Evolutionary conservation across 2,113 vertebrate species (phyloP).

Genomic region (Melanerpes aurifrons): DNA sequence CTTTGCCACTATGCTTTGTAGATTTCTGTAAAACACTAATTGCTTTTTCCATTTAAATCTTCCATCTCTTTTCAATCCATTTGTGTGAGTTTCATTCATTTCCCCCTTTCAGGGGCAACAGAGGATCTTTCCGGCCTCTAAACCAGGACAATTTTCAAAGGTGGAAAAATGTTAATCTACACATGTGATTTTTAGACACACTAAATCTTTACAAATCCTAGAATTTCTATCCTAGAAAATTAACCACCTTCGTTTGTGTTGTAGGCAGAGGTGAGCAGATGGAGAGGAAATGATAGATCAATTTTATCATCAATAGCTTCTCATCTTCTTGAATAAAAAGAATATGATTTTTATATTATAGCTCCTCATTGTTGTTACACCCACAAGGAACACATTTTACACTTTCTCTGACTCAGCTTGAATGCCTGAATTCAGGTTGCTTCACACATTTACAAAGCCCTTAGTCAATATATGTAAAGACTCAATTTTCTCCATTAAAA

Average conservation of each 20-base stretch:
- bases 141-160: neutral
- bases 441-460: neutral
- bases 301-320: neutral
- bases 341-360: neutral
- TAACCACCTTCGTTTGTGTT: neutral
- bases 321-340: neutral
- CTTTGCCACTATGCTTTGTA: too few relatives aligned
- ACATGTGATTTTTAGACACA: neutral
- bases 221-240: neutral
- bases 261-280: neutral
- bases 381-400: neutral
- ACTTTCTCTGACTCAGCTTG: neutral
- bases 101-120: too few relatives aligned
- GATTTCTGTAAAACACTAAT: too few relatives aligned
- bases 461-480: neutral
- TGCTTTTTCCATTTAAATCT: too few relatives aligned
- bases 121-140: too few relatives aligned
- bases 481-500: neutral
- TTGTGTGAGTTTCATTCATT: too few relatives aligned
- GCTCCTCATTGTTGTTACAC: neutral
- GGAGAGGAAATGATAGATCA: neutral
- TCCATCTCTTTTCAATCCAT: too few relatives aligned
- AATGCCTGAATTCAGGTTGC: neutral
- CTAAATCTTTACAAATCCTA: neutral
- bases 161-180: neutral